Base-by-base conservation (phyloP, 1,140 invertebrate genomes). In the Drosophila guanche region DNA sequence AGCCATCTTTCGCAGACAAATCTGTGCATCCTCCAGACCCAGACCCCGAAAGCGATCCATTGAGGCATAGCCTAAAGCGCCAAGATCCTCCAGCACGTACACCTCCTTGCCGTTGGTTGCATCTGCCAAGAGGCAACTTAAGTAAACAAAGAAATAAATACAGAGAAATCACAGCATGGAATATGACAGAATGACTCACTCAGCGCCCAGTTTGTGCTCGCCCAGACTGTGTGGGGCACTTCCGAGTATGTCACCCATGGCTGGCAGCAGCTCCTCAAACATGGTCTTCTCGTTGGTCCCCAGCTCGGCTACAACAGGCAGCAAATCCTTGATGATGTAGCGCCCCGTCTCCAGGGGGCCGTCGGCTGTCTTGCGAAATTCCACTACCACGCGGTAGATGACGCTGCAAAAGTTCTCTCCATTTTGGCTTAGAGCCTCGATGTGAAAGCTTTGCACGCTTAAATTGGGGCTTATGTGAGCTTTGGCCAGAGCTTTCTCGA, bases 381-480 rank as follows among this genome's bases (percentile, higher is more conserved):
- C 8, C 2, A 90, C 55, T 5, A 53, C 55, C 20, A 79, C 43
- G 16, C 80, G 75, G 25, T 83, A 86, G 65, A 86, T 88, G 52
- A 60, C 58, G 69, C 81, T 86, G 29, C 78, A 88, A 58, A 88
- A 86, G 59, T 88, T 88, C 29, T 86, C 83, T 20, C 83, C 83
- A 23, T 12, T 56, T 10, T 83, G 65, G 12, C 40, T 76, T 16
- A 83, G 50, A 2, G 14, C 10, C 3, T 76, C 42, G 12, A 72
- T 66, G 4, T 62, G 23, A 29, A 75, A 76, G 29, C 25, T 72
- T 42, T 76, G 62, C 4, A 86, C 52, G 5, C 25, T 40, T 54
- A 86, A 47, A 14, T 45, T 68, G 69, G 66, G 50, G 12, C 77
- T 59, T 5, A 57, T 40, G 8, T 59, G 78, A 10, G 83, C 66